Percentiles rank a stretch among this genome's conserved stretches.
Evolutionary conservation across 2,113 vertebrate genomes (phyloP).

Genomic region (Corythornis madagascariensis): DNA sequence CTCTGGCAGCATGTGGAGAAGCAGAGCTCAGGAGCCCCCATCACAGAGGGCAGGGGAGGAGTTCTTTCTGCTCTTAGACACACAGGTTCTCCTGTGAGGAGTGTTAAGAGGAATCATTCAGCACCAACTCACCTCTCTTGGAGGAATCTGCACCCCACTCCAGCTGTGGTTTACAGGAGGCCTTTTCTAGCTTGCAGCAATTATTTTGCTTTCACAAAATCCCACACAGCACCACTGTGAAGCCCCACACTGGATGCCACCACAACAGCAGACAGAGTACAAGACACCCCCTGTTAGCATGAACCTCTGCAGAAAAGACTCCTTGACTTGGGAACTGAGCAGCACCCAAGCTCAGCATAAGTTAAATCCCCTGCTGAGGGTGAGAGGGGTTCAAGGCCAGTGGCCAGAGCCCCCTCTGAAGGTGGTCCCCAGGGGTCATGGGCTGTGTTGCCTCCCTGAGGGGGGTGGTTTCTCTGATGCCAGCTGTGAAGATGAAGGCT

Average conservation of each 20-base stretch:
- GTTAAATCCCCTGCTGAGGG: not conserved
- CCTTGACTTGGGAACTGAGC: not conserved
- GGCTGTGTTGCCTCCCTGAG: not conserved
- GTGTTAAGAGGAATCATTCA: not conserved
- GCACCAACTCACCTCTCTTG: not conserved
- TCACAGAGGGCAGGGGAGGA: not conserved
- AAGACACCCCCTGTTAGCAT: not conserved
- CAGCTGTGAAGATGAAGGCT: not conserved
- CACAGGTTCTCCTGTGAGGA: not conserved
- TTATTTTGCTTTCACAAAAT: not conserved
- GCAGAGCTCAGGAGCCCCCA: not conserved
- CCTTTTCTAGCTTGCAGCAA: not conserved
- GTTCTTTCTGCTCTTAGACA: not conserved
- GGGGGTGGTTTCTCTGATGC: not conserved
- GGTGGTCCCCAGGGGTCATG: not conserved
- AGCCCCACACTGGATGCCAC: not conserved
- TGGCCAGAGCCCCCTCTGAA: not conserved
- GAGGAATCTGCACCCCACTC: not conserved
- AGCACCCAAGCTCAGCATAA: rapidly evolving
- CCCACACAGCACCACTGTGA: not conserved
- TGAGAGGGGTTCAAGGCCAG: not conserved
- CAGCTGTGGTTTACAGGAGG: not conserved
- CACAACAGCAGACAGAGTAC: not conserved
- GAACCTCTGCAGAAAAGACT: not conserved
- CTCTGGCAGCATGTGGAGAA: not conserved